Evolutionary conservation across 2,888 invertebrate species (phyloP), one percentile per base, ranked within the genome.

Genomic region (Drosophila subquinaria): DNA sequence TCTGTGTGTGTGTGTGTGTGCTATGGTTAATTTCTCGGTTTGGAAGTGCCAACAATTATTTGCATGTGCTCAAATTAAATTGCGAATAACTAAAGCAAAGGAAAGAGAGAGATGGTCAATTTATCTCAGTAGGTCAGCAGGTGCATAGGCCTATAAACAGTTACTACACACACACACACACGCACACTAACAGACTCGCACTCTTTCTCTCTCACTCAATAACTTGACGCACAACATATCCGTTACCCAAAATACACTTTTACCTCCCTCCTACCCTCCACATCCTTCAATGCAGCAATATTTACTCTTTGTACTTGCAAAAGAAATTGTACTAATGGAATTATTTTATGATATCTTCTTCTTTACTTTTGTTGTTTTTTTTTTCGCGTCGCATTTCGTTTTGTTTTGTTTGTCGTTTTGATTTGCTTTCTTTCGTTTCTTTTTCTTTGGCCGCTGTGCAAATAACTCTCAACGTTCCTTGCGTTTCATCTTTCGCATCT

Each of bases 251-350:
- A 20, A 35, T 17, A 36, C 13, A 4, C 20, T 13, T 20, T 13
- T 13, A 13, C 35, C 17, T 17, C 51, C 20, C 4, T 6, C 1
- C 17, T 17, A 1, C 17, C 17, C 5, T 2, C 10, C 42, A 0
- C 47, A 30, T 15, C n/a, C 10, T 5, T 36, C 45, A 27, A 40
- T 27, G 17, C 27, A 55, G 66, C 76, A 75, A 80, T 91, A 86
- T 91, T 91, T 91, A 82, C 82, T 91, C 89, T 91, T 87, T 91
- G 90, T 90, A 89, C 90, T 91, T 91, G 90, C 81, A 90, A 91
- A 91, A 91, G 88, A 91, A 91, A 91, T 91, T 91, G 86, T 86
- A 90, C 90, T 91, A 91, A 91, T 91, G 90, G 90, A 91, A 91
- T 91, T 91, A 91, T 91, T 82, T 90, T 75, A 88, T 89, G 82